These are phyloP conservation scores for Aplocera efformata DNA, from an alignment of 2,888 invertebrate species.

Conservation along the genomic window DNA sequence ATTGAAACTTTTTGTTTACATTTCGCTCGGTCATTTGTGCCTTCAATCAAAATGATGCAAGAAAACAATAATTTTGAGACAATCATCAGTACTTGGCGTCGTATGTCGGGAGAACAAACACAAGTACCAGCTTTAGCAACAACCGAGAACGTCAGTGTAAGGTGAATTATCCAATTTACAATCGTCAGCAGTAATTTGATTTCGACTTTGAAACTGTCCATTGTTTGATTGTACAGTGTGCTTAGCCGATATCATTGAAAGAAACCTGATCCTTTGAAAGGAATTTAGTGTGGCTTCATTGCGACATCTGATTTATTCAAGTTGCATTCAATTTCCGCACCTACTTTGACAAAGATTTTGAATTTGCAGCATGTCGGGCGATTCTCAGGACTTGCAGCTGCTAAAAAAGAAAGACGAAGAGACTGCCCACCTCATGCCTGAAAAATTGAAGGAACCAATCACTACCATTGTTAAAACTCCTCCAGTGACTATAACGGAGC, in stretches of 20 bases:
- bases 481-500: slow-evolving; percentile 30
- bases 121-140: too few relatives aligned
- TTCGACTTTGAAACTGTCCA: slow-evolving; percentile 15
- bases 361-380: slow-evolving; percentile 68
- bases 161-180: slow-evolving; percentile 45
- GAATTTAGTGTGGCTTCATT: too few relatives aligned
- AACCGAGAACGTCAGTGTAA: slow-evolving; percentile 49
- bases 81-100: slow-evolving; percentile 70
- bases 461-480: slow-evolving; percentile 36
- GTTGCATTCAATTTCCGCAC: slow-evolving; percentile 5
- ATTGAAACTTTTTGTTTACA: slow-evolving; percentile 26
- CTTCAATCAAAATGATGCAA: slow-evolving; percentile 49
- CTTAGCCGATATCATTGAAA: slow-evolving; percentile 10
- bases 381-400: slow-evolving; percentile 53
- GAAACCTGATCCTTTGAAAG: slow-evolving; percentile 20
- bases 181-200: slow-evolving; percentile 28
- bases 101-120: slow-evolving; percentile 60
- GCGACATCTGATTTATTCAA: background rate
- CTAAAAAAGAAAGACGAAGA: slow-evolving; percentile 64
- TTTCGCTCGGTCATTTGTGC: slow-evolving; percentile 15
- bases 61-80: slow-evolving; percentile 68
- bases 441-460: slow-evolving; percentile 38
- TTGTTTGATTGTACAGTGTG: slow-evolving; percentile 18
- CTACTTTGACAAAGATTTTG: slow-evolving; percentile 11
- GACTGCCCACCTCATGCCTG: slow-evolving; percentile 45